Evolutionary conservation across 2,113 vertebrate species (phyloP), one percentile per base, ranked within the genome.

Genomic region (Dunckerocampus dactyliophorus): DNA sequence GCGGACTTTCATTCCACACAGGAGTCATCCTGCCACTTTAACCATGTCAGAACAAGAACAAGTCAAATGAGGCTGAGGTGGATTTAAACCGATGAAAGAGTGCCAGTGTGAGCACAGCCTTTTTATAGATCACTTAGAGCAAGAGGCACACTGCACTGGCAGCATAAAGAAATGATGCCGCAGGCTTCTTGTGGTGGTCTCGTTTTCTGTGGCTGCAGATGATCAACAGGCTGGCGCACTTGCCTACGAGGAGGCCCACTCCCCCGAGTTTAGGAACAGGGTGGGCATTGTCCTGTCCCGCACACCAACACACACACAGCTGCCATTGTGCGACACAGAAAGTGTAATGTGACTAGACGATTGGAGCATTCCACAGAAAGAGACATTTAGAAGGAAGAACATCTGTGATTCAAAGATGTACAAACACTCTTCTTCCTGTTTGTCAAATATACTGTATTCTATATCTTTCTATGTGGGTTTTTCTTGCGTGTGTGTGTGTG

Each of bases 241-340:
- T 65, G 69, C 71, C 68, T 52, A 57, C 28, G 34, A 10, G 12
- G 69, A 64, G 75, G 74, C 70, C 69, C 71, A 59, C 76, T 77
- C 72, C 67, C 75, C 77, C 62, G 65, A 73, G 70, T 76, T 71
- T 70, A 68, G 20, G 48, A 88, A 88, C 88, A 89, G 77, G 71
- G 77, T 80, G 28, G 20, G 70, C 81, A 88, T 89, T 91, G 88
- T 91, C 77, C 82, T 69, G 58, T 77, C 67, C 68, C 49, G 37
- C 72, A 81, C 76, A 75, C 76, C 74, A 45, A 72, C 53, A 62
- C 73, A 72, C 78, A 85, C 83, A 85, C 20, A 80, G 77, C 69
- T 53, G n/a, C 72, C 74, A 84, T 79, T 89, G 85, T 88, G 72
- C 61, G 43, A 71, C 69, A 72, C 59, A 73, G 77, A 24, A 24